Evolutionary conservation across 2,797 vertebrate genomes (phyloP), one percentile per base, ranked within the genome.

Genomic region (Poliocrania exsul): DNA sequence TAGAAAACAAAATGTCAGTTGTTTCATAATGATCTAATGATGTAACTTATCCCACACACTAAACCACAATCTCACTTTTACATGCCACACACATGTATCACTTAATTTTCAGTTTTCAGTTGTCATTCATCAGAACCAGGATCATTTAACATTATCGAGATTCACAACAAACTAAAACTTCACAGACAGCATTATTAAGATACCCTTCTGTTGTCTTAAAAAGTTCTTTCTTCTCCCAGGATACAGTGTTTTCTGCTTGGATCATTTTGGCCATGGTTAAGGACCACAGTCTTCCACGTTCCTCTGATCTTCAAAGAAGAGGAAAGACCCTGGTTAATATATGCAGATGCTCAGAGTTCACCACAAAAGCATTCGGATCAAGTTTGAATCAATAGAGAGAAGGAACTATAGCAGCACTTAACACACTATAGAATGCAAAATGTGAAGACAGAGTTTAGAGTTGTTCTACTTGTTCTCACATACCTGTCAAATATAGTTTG

Each of bases 221-320:
- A 67, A 99, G 98, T 49, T 85, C 96, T 75, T 97, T 98, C 79
- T 98, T 73, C 28, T 98, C 96, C 66, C 94, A 94, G 61, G 97
- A 92, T 54, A 91, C 81, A 75, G 98, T 25, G 14, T 93, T 97
- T 83, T 92, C 97, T 28, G 77, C 95, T 83, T 77, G 60, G 23
- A 99, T 98, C 97, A 98, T 98, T 96, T 98, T 98, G 89, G 98
- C 98, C 86, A 99, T 96, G 79, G 98, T 98, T 96, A 99, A 97
- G 93, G 99, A 98, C 99, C 99, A 99, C 25, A 99, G 97, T 89
- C 98, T 98, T 73, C 99, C 99, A 31, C 96, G 97, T 83, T 98
- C 97, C 91, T 98, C 92, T 31, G 99, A 99, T 92, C 99, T 99
- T 88, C 93, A 91, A 90, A 75, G 23, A 37, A 95, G 73, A 93